Base-by-base conservation (phyloP, 1,140 invertebrate species). In the Hyles euphorbiae region DNA sequence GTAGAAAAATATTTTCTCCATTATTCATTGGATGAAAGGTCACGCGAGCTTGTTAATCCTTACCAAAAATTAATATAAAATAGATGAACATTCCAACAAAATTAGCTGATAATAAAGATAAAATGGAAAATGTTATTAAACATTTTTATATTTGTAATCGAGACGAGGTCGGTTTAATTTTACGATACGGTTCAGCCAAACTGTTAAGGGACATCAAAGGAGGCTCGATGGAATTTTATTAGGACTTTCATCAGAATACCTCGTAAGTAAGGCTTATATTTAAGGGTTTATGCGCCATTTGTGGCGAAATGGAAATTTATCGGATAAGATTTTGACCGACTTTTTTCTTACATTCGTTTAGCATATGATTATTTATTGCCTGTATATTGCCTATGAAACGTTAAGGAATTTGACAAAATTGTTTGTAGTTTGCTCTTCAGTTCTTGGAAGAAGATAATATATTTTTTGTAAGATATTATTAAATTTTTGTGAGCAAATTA, bases 161-260 rank as follows among this genome's bases (percentile, higher is more conserved):
- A 22, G 22, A n/a, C n/a, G 8, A 11, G 47, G 47, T 40, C 50
- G 49, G 53, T 61, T 61, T 53, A 56, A 45, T 61, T 61, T 61
- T 61, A 61, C 54, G 60, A 61, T 56, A 49, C 22, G 36, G 56
- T 61, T 61, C 53, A 56, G 55, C 32, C 49, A 52, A 61, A 56
- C 60, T 46, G 60, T 61, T 61, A 56, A 52, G 53, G 22, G 47
- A 48, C 56, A 56, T 56, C 36, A 61, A 61, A 48, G 40, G 6
- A 36, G 49, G 53, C 52, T 56, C 22, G 49, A 54, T 51, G 53
- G 34, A 63, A 53, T 63, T 63, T 58, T 63, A 58, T 59, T 50
- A 63, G 49, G 52, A 45, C 44, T 58, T 63, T 52, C 11, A 43
- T n/a, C 9, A 47, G 47, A 43, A 58, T 44, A 46, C 46, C 33